Percentiles rank a stretch among this genome's conserved stretches.
phyloP scores from a whole-genome alignment of 2,888 invertebrate species.

The Netelia inedita region DNA sequence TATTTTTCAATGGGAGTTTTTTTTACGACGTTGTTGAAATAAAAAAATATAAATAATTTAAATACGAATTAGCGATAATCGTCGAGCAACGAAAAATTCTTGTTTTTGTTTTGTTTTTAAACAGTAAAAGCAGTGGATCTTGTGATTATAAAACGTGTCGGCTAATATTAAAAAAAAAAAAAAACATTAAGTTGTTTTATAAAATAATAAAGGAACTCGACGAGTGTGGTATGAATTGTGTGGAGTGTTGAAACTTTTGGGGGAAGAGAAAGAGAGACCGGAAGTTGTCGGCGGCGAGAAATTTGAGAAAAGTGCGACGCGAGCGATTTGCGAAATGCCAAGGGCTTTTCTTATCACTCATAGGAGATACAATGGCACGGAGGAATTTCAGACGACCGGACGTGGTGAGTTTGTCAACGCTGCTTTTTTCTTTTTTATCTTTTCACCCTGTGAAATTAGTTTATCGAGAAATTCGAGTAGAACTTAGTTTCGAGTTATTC shows the following conservation, averaged over 20 bases:
- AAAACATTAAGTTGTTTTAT: background rate
- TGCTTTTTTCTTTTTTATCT: conserved; percentile 28
- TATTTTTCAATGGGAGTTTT: background rate
- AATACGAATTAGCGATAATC: background rate
- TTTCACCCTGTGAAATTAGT: background rate
- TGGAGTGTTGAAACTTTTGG: conserved; percentile 55
- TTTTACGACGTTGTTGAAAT: background rate
- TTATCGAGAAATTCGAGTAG: too few species aligned
- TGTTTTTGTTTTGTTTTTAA: background rate
- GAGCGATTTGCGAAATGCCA: conserved; percentile 85
- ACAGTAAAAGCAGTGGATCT: conserved; percentile 38
- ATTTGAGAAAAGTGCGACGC: conserved; percentile 17
- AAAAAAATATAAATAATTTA: background rate
- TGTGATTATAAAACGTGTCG: conserved; percentile 52
- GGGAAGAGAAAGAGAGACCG: conserved; percentile 6
- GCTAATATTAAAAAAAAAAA: background rate
- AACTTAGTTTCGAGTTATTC: background rate
- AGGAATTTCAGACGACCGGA: conserved; percentile 79
- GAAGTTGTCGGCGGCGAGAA: conserved; percentile 35
- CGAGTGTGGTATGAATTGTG: conserved; percentile 64
- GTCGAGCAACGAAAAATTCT: background rate
- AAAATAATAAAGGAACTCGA: background rate
- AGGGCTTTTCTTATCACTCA: conserved; percentile 89
- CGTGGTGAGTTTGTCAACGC: conserved; percentile 76
- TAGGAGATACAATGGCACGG: conserved; percentile 86